These are phyloP conservation scores for Acyrthosiphon pisum DNA, from an alignment of 1,140 invertebrate genomes.

Conservation along the genomic window DNA sequence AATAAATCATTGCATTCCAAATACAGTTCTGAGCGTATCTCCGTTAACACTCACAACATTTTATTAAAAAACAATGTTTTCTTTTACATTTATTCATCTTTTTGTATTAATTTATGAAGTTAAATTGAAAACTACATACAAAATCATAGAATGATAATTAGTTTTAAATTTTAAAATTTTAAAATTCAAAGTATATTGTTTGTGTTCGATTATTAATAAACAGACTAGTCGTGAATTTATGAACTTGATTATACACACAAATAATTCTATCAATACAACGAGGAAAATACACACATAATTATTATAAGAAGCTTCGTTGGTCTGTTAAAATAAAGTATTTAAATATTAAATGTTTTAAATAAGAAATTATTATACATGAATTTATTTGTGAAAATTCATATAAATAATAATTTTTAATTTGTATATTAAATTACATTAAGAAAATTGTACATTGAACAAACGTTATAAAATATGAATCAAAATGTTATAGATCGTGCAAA, in stretches of 20 bases:
- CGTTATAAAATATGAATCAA: background rate
- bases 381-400: background rate
- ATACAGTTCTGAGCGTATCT: background rate
- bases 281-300: background rate
- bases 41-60: background rate
- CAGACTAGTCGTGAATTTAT: background rate
- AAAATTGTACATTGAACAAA: background rate
- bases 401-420: background rate
- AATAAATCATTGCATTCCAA: background rate
- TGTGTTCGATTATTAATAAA: background rate
- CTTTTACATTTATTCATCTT: background rate
- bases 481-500: too few species aligned
- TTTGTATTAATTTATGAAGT: background rate
- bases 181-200: background rate
- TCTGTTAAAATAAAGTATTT: background rate
- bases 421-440: background rate
- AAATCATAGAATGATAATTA: background rate
- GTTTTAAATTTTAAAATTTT: background rate
- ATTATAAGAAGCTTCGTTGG: too few species aligned
- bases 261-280: background rate
- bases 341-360: too few species aligned
- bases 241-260: background rate
- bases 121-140: background rate
- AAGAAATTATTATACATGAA: background rate
- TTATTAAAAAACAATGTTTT: slow-evolving; percentile 1